A percentile compares a stretch with the other conserved stretches of the same genome.
Conservation (phyloP, 2,888 invertebrate genomes). For the Nymphalis urticae region DNA sequence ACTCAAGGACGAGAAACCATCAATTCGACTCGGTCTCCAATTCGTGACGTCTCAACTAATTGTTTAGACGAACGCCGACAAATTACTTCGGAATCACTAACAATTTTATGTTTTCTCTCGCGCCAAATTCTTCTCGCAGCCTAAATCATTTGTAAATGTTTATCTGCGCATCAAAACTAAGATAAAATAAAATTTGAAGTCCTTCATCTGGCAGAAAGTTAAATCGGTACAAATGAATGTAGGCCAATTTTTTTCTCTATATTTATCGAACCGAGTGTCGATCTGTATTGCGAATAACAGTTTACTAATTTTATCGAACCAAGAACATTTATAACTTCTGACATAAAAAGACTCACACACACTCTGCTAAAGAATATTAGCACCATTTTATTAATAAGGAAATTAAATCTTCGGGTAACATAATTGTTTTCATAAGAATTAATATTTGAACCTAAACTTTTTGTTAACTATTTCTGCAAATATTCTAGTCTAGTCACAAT, state of each 20-base stretch:
- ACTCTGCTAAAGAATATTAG: no score
- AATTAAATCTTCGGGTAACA: no score
- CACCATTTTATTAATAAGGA: no score
- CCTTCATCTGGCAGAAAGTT: background rate
- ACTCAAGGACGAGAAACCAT: conserved; percentile 1
- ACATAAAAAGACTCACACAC: no score
- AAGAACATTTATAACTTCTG: no score
- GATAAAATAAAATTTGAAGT: background rate
- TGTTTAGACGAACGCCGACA: conserved; percentile 9
- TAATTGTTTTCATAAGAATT: no score
- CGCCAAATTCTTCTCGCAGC: background rate
- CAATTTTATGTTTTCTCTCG: background rate
- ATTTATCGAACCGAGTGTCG: no score
- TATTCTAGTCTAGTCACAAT: no score
- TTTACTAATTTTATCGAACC: no score
- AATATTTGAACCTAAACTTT: no score
- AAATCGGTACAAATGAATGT: background rate
- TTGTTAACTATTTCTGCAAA: no score
- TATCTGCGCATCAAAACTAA: background rate
- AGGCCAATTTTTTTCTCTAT: background rate
- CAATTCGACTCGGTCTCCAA: conserved; percentile 5
- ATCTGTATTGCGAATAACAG: background rate
- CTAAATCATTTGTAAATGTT: background rate
- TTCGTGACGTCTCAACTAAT: background rate
- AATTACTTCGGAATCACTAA: conserved; percentile 18